A percentile compares a stretch with the other conserved stretches of the same genome.
Conservation (phyloP, 2,113 vertebrate genomes). For the Danio rerio region DNA sequence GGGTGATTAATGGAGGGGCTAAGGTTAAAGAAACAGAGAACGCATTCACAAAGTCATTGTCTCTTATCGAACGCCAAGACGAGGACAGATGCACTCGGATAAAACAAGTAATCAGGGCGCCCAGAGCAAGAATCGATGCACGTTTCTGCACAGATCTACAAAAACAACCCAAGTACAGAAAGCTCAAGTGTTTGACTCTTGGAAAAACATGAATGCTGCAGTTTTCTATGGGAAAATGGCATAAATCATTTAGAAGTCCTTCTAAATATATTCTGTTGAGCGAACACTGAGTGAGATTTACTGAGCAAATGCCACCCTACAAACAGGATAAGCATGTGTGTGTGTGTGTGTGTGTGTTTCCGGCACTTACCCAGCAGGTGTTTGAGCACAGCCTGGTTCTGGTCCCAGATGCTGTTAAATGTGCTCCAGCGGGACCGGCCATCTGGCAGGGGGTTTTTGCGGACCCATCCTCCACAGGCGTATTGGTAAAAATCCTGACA, state of each 20-base stretch:
- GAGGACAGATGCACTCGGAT: neutral
- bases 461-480: constrained; percentile 94
- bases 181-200: neutral
- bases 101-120: constrained; percentile 16
- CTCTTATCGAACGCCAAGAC: neutral
- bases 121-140: neutral
- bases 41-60: constrained; percentile 4
- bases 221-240: constrained; percentile 1
- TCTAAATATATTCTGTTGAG: neutral
- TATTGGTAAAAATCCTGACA: constrained; percentile 98
- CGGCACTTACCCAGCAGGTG: constrained; percentile 87
- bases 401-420: constrained; percentile 97
- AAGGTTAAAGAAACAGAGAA: constrained; percentile 11
- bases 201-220: constrained; percentile 1
- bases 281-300: constrained; percentile 13
- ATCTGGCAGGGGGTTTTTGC: constrained; percentile 90
- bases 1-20: neutral
- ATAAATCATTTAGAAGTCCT: constrained; percentile 12
- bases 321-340: neutral
- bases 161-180: neutral
- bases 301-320: neutral
- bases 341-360: neutral
- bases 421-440: constrained; percentile 96
- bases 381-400: constrained; percentile 96
- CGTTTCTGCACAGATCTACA: neutral